phyloP scores from a whole-genome alignment of 2,797 vertebrate genomes.

The Crypturellus tataupa region DNA sequence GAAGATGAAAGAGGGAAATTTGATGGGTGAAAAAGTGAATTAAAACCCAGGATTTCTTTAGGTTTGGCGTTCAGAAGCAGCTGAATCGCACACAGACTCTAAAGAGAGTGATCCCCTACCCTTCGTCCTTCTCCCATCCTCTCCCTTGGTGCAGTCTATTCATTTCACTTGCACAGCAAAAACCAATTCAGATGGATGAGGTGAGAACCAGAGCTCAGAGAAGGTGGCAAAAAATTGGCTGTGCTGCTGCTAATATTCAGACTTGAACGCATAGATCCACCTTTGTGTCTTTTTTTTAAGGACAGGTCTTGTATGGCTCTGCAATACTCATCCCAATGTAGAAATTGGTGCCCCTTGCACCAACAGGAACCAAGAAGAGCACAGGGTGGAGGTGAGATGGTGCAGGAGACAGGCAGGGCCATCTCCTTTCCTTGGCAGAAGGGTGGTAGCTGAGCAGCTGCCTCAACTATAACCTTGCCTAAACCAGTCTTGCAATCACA shows the following conservation, averaged over 20 bases:
- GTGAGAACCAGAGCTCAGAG: not conserved
- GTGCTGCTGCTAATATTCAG: not conserved
- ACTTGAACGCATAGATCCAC: not conserved
- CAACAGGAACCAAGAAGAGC: not conserved
- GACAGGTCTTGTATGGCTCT: not conserved
- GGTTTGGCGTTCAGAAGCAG: not conserved
- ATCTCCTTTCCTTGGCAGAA: not conserved
- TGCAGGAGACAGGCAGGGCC: not conserved
- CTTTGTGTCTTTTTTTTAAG: not conserved
- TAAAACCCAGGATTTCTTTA: not conserved
- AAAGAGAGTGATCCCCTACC: not conserved
- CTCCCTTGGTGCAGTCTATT: not conserved
- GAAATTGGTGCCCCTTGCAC: not conserved
- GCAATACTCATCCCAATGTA: not conserved
- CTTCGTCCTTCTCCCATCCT: not conserved
- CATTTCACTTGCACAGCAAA: not conserved
- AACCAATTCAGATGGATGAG: not conserved
- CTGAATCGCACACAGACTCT: not conserved
- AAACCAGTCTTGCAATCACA: not conserved
- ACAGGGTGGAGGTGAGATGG: too few species aligned
- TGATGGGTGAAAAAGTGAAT: not conserved
- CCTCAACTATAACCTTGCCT: not conserved
- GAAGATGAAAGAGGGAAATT: not conserved
- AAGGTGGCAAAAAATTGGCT: not conserved
- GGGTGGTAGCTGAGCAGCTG: not conserved